Evolutionary conservation across 92 coral and sea anemone genomes (phyloP).

Genomic region (Zoanthus gigantus): DNA sequence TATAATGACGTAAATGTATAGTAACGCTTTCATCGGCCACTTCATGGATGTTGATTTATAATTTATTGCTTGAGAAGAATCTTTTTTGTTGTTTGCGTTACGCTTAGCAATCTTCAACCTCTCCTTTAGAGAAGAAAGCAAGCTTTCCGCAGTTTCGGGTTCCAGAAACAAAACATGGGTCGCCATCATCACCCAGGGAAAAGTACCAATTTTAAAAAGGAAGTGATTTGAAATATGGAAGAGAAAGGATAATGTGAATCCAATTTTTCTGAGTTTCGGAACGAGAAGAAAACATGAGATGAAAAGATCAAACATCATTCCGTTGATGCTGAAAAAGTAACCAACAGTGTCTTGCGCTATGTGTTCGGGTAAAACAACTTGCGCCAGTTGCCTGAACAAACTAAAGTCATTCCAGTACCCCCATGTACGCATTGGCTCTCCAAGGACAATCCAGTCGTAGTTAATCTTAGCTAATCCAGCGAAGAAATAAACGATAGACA

Average conservation of each 20-base stretch:
- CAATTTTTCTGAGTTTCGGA: slow-evolving; percentile 42
- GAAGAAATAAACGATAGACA: slow-evolving; percentile 66
- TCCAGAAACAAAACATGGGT: slow-evolving; percentile 51
- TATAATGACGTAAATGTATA: slow-evolving; percentile 48
- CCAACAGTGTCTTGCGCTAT: slow-evolving; percentile 51
- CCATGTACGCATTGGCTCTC: slow-evolving; percentile 72
- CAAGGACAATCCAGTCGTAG: slow-evolving; percentile 65
- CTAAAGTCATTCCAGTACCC: slow-evolving; percentile 43
- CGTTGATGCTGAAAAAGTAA: slow-evolving; percentile 62
- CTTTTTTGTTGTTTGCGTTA: neutral
- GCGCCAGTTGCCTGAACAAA: slow-evolving; percentile 32
- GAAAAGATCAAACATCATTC: slow-evolving; percentile 61
- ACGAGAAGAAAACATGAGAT: slow-evolving; percentile 58
- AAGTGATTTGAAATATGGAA: slow-evolving; percentile 67
- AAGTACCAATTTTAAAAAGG: slow-evolving; percentile 67
- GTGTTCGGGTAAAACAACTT: slow-evolving; percentile 44
- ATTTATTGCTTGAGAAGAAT: neutral
- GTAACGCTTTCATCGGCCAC: slow-evolving; percentile 51
- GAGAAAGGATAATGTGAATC: slow-evolving; percentile 27
- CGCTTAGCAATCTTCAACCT: neutral
- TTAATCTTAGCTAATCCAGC: slow-evolving; percentile 70
- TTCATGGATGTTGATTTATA: slow-evolving; percentile 17
- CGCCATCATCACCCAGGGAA: slow-evolving; percentile 76
- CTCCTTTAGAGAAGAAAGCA: slow-evolving; percentile 1
- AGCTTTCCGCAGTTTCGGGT: slow-evolving; percentile 44